These are phyloP conservation scores for Matsumurasca onukii DNA, from an alignment of 1,140 invertebrate species.

Conservation along the genomic window DNA sequence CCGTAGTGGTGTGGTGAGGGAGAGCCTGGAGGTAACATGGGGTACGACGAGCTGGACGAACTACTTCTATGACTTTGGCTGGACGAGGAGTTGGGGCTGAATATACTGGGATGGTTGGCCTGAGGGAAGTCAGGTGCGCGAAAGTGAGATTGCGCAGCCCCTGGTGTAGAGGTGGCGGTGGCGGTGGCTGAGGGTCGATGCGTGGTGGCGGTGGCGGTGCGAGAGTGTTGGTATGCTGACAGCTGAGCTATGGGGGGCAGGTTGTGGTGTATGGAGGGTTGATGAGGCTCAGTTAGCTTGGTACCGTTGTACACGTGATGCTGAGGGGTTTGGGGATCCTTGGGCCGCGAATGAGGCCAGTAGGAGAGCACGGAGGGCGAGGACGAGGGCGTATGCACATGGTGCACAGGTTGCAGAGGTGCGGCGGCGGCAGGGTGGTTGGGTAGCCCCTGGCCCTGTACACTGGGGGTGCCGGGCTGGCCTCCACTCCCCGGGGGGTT, in stretches of 20 bases:
- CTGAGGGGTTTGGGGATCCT: slow-evolving; percentile 13
- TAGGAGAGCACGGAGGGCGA: slow-evolving; percentile 36
- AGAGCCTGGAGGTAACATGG: not conserved
- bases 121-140: slow-evolving; percentile 19
- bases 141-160: slow-evolving; percentile 8
- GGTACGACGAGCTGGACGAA: not conserved
- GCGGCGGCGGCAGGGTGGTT: slow-evolving; percentile 52
- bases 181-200: slow-evolving; percentile 16
- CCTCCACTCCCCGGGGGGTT: slow-evolving; percentile 53
- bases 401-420: slow-evolving; percentile 48
- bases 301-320: slow-evolving; percentile 27
- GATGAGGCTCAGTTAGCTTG: slow-evolving; percentile 10
- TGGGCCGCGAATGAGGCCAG: slow-evolving; percentile 30
- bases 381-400: slow-evolving; percentile 36
- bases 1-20: not conserved
- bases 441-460: too few species aligned
- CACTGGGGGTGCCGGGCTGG: slow-evolving; percentile 44
- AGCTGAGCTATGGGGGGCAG: slow-evolving; percentile 30
- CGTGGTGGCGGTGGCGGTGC: not conserved
- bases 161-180: not conserved
- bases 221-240: slow-evolving; percentile 12
- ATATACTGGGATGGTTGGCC: slow-evolving; percentile 18
- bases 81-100: not conserved
- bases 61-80: not conserved
- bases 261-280: slow-evolving; percentile 26